Base-by-base conservation (phyloP, 2,797 vertebrate genomes). In the Cyprinella venusta region DNA sequence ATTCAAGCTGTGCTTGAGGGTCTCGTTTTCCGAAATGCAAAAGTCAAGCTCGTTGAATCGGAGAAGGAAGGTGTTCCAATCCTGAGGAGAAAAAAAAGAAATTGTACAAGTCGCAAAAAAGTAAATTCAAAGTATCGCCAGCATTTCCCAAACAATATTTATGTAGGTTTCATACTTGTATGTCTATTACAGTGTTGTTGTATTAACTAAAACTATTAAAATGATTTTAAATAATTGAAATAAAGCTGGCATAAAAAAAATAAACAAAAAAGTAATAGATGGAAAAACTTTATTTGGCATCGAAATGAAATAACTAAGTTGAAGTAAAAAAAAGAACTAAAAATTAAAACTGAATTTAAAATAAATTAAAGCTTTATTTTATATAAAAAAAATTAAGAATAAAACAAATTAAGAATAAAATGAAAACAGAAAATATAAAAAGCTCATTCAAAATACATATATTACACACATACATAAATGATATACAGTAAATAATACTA, bases 1-100 rank as follows among this genome's bases (percentile, higher is more conserved):
- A 0, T 99, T 99, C 82, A 97, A 91, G 59, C 96, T 95, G 54
- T 99, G 98, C 88, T 99, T 99, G 72, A 99, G 92, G 0, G 98
- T 99, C 88, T 99, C 98, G 2, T 99, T 99, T 93, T 99, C 98
- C 0, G 97, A 99, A 91, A 98, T 97, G 15, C 98, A 99, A 45
- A 99, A 96, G 93, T 99, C 98, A 92, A 99, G 91, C 86, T 99
- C 97, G 2, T 99, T 99, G 91, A 97, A 99, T 84, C 96, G 95
- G 87, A 99, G 92, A 69, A 99, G 95, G 77, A 99, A 99, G 0
- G 96, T 99, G 89, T 99, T 99, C 98, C 98, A 99, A 92, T 99
- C 98, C 98, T 99, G 90, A 19, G 9, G 1, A 81, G 79, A 21
- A 61, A 38, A 61, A 38, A 15, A 7, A 21, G 4, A 4, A 5